Base-by-base conservation (phyloP, 2,888 invertebrate genomes). In the Zele albiditarsus region DNA sequence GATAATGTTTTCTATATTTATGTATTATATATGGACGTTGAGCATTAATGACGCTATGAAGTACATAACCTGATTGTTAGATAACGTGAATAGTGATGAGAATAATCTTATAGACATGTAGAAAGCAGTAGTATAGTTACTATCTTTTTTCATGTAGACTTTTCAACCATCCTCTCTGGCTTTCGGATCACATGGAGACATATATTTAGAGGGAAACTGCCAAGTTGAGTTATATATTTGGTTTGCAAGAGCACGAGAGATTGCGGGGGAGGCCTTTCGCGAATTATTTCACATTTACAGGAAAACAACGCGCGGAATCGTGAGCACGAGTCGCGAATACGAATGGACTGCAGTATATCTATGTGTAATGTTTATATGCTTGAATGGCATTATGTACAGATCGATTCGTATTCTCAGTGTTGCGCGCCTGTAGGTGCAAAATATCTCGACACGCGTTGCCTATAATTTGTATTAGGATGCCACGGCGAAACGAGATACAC, bases 271-370 rank as follows among this genome's bases (percentile, higher is more conserved):
- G 31, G 20, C 27, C 16, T 20, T 31, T 31, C 27, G 42, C 16
- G 60, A 71, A 60, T 60, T 71, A 71, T 71, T 71, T 60, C 70
- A 33, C 23, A 31, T 71, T 71, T 71, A 14, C 33, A 38, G 23
- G 14, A 25, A 71, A 58, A 69, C 38, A 60, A 31, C 23, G 60
- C 62, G 42, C n/a, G 10, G 69, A 69, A 69, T 69, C 69, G 69
- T 69, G 69, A 69, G 57, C 57, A 69, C 69, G 69, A 69, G 27
- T 60, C n/a, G 60, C 42, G 62, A 71, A 60, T 62, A 71, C 46
- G 70, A 71, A 71, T 71, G 31, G 60, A 42, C 46, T 46, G 16
- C 12, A 12, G 38, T 38, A 38, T 38, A 38, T 38, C 10, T 38
- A 38, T 38, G 38, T 38, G 38, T 12, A 38, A 38, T 38, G 12